Evolutionary conservation across 2,797 vertebrate species (phyloP).

Genomic region (Margarornis squamiger): DNA sequence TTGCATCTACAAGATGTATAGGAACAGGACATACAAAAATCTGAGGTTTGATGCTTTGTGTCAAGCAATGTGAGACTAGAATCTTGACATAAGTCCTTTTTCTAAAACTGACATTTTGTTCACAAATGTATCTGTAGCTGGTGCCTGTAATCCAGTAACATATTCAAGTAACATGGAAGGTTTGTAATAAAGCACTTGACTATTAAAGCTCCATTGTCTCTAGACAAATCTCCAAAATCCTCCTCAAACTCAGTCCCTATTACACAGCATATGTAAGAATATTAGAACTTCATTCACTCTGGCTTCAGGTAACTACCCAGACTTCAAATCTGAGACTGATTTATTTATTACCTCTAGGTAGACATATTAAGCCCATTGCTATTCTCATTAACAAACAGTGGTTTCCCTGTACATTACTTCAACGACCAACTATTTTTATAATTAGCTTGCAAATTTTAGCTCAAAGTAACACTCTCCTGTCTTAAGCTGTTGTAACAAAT

Average conservation of each 20-base stretch:
- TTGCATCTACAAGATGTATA: neutral
- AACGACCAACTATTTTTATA: slow-evolving; percentile 52
- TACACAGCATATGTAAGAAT: neutral
- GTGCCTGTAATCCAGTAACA: neutral
- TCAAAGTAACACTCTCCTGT: slow-evolving; percentile 20
- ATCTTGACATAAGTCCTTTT: neutral
- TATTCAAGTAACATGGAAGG: neutral
- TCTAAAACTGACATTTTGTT: neutral
- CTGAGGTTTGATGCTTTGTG: neutral
- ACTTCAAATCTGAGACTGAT: slow-evolving; percentile 18
- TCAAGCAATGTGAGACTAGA: neutral
- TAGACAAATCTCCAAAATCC: neutral
- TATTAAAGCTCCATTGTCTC: neutral
- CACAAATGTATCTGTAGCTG: neutral
- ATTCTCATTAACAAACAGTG: slow-evolving; percentile 51
- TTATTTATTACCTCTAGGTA: slow-evolving; percentile 52
- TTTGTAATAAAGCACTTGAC: neutral
- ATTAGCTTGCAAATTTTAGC: slow-evolving; percentile 38
- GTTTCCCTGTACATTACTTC: slow-evolving; percentile 43
- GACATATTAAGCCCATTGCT: slow-evolving; percentile 52
- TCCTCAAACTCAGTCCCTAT: neutral
- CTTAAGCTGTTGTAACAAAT: slow-evolving; percentile 3
- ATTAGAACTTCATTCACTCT: neutral
- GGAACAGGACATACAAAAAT: neutral
- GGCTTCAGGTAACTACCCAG: neutral